These are phyloP conservation scores for Callocephalon fimbriatum DNA, from an alignment of 2,113 vertebrate species.

Conservation along the genomic window DNA sequence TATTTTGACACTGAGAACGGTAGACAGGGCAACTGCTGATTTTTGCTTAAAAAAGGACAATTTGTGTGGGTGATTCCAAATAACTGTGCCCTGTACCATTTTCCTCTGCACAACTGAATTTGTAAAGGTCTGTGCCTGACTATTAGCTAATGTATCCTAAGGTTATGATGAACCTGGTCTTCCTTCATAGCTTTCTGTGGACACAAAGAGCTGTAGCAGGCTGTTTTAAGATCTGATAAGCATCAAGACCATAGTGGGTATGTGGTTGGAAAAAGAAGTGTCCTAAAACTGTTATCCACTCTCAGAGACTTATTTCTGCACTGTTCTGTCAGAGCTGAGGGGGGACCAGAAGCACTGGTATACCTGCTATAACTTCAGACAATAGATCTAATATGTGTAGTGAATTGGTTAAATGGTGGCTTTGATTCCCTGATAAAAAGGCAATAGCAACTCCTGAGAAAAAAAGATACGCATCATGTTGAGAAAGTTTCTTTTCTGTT, in stretches of 20 bases:
- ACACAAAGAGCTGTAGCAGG: background rate
- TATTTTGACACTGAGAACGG: background rate
- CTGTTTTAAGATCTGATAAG: background rate
- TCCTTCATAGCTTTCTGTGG: background rate
- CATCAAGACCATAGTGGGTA: background rate
- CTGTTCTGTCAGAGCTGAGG: background rate
- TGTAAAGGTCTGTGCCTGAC: background rate
- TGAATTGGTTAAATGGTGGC: background rate
- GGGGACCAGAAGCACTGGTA: background rate
- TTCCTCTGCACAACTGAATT: background rate
- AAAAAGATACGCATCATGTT: slow-evolving; percentile 4
- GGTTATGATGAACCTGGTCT: background rate
- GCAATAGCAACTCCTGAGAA: background rate
- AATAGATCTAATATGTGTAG: background rate
- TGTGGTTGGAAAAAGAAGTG: background rate
- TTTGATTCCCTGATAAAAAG: background rate
- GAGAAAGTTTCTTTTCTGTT: slow-evolving; percentile 52
- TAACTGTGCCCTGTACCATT: background rate
- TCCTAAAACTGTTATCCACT: background rate
- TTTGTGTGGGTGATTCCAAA: background rate
- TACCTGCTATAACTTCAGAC: background rate
- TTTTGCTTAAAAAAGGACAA: background rate
- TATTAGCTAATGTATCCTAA: background rate
- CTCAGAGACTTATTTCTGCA: background rate
- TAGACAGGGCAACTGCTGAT: background rate